Base-by-base conservation (phyloP, 2,888 invertebrate genomes). In the Thelaira solivaga region DNA sequence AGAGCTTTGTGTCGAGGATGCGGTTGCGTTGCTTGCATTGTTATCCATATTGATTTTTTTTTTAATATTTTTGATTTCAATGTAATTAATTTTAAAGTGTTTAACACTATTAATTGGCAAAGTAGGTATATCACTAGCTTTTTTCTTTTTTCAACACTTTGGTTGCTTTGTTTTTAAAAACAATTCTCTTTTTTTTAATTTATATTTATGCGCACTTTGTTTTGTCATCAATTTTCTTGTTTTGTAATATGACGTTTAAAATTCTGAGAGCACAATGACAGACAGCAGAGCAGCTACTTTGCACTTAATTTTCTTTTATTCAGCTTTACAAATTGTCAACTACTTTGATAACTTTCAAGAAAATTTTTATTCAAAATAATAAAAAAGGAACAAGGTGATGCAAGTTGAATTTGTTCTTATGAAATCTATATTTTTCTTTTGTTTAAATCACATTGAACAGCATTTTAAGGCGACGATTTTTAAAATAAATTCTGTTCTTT, bases 401-500 rank as follows among this genome's bases (percentile, higher is more conserved):
- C 79, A 83, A 83, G 79, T 49, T 51, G 64, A 73, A 74, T 76
- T 68, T 59, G 67, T 68, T 75, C 59, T 85, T 85, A 75, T 82
- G 83, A 84, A 85, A 84, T 83, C 45, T 79, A n/a, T n/a, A n/a
- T n/a, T n/a, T n/a, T n/a, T n/a, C n/a, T n/a, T n/a, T n/a, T n/a
- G 80, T 80, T 80, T 43, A 43, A 67, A 41, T 22, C 39, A 41
- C 10, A 26, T 51, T 49, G 11, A 59, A 80, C 59, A 74, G 51
- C 43, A 59, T 26, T 43, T 61, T 61, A 13, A 76, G 36, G 64
- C 75, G 80, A 73, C 82, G 85, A 85, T 85, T 85, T 76, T 85
- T 85, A 84, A 84, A 84, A 84, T 85, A 84, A 85, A 84, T 62
- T 71, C 62, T 36, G 5, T n/a, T 41, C 20, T 20, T 16, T 20